Evolutionary conservation across 2,113 vertebrate species (phyloP).

Genomic region (Myiozetetes cayanensis): DNA sequence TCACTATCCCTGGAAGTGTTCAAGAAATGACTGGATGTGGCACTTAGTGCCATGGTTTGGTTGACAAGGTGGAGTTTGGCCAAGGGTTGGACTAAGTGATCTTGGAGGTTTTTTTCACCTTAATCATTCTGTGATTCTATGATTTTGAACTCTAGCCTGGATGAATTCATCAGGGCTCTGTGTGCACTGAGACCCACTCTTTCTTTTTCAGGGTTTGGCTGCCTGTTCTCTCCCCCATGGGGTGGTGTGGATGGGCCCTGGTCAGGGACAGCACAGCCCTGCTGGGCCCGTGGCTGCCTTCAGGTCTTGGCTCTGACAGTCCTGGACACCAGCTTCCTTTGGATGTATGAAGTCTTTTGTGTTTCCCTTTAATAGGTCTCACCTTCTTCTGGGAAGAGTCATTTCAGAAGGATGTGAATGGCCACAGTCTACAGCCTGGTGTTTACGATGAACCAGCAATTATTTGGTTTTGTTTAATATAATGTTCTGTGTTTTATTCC

Average conservation of each 20-base stretch:
- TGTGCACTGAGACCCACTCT: not conserved
- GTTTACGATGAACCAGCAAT: not conserved
- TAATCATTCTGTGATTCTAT: not conserved
- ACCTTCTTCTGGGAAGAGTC: not conserved
- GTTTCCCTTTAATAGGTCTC: not conserved
- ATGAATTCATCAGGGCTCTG: not conserved
- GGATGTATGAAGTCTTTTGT: not conserved
- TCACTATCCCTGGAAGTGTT: not conserved
- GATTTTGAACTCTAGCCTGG: not conserved
- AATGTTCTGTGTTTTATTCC: not conserved
- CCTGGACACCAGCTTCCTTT: not conserved
- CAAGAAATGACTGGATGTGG: not conserved
- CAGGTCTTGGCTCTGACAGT: not conserved
- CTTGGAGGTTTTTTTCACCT: not conserved
- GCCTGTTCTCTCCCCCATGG: not conserved
- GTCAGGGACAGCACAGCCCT: accelerated
- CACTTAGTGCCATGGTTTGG: not conserved
- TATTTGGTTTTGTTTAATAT: not conserved
- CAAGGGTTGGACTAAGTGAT: not conserved
- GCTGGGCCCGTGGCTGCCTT: not conserved
- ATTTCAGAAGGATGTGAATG: not conserved
- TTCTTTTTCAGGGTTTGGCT: not conserved
- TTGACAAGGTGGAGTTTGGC: not conserved
- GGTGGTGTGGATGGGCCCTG: not conserved
- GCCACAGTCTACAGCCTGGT: not conserved